A percentile compares a stretch with the other conserved stretches of the same genome.
These are phyloP conservation scores for Zenarchopterus dispar DNA, from an alignment of 2,797 vertebrate species.

Conservation along the genomic window DNA sequence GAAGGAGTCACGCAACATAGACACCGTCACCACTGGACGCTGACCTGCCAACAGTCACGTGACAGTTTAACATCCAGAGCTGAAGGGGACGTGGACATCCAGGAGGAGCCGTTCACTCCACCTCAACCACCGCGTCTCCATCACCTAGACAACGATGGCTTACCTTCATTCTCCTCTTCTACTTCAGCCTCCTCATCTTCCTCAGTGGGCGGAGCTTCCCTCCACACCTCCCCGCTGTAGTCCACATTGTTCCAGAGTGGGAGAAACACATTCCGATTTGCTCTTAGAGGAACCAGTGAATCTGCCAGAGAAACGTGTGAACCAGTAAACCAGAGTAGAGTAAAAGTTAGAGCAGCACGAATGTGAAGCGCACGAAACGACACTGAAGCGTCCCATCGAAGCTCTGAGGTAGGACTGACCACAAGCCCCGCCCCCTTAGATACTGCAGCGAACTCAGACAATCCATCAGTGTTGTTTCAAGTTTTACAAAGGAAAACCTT, in stretches of 20 bases:
- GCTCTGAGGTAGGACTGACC: too few relatives aligned
- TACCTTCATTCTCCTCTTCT: conserved; percentile 25
- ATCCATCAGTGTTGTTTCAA: too few relatives aligned
- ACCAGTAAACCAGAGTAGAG: background rate
- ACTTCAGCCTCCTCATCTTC: conserved; percentile 17
- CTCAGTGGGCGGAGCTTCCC: conserved; percentile 51
- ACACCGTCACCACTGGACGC: conserved; percentile 61
- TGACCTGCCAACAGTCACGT: conserved; percentile 39
- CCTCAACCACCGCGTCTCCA: too few relatives aligned
- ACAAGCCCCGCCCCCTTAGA: too few relatives aligned
- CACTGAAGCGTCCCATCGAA: too few relatives aligned
- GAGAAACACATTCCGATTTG: conserved; percentile 74
- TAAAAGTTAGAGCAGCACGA: too few relatives aligned
- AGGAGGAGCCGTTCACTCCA: too few relatives aligned
- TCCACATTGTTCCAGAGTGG: conserved; percentile 82
- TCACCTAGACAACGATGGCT: background rate
- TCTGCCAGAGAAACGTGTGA: conserved; percentile 16
- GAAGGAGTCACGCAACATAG: conserved; percentile 62
- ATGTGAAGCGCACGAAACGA: too few relatives aligned
- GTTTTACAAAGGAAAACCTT: too few relatives aligned
- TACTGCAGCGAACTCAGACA: too few relatives aligned
- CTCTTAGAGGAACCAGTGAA: conserved; percentile 69
- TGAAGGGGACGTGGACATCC: too few relatives aligned
- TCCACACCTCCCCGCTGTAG: conserved; percentile 73
- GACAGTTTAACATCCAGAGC: background rate